phyloP scores from a whole-genome alignment of 1,140 invertebrate genomes.

The Drosophila parvula region DNA sequence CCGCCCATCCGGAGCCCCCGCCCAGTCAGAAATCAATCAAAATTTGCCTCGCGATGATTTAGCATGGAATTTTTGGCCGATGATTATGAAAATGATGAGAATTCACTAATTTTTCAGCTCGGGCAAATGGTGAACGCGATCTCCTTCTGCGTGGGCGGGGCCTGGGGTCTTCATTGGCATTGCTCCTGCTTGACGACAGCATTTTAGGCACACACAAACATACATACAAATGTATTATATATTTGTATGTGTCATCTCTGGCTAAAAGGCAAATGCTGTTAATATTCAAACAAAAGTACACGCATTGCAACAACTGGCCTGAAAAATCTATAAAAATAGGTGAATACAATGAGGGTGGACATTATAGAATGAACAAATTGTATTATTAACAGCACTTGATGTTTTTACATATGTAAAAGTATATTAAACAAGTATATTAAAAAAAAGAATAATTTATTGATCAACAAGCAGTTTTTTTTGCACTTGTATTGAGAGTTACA shows the following conservation, averaged over 20 bases:
- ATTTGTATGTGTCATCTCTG: constrained; percentile 39
- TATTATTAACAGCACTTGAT: background rate
- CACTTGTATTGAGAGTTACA: background rate
- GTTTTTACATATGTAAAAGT: no score
- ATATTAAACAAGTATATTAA: no score
- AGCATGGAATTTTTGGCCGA: constrained; percentile 74
- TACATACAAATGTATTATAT: no score
- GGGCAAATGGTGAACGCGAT: constrained; percentile 60
- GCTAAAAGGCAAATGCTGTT: constrained; percentile 27
- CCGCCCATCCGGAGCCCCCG: constrained; percentile 12
- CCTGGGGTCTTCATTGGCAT: constrained; percentile 22
- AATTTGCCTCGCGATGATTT: constrained; percentile 71
- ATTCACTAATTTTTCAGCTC: constrained; percentile 66
- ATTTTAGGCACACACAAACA: constrained; percentile 5
- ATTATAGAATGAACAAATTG: background rate
- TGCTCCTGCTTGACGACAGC: constrained; percentile 69
- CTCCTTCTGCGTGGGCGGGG: constrained; percentile 54
- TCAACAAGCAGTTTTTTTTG: background rate
- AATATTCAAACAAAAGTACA: constrained; percentile 24
- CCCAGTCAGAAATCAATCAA: constrained; percentile 70
- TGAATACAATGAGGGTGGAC: constrained; percentile 2
- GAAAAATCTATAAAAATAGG: constrained; percentile 1
- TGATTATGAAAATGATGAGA: constrained; percentile 46
- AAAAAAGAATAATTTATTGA: constrained; percentile 5
- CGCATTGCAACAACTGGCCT: constrained; percentile 1